Percentiles rank a stretch among this genome's conserved stretches.
Conservation (phyloP, 2,888 invertebrate genomes). For the Drosophila cracens region DNA sequence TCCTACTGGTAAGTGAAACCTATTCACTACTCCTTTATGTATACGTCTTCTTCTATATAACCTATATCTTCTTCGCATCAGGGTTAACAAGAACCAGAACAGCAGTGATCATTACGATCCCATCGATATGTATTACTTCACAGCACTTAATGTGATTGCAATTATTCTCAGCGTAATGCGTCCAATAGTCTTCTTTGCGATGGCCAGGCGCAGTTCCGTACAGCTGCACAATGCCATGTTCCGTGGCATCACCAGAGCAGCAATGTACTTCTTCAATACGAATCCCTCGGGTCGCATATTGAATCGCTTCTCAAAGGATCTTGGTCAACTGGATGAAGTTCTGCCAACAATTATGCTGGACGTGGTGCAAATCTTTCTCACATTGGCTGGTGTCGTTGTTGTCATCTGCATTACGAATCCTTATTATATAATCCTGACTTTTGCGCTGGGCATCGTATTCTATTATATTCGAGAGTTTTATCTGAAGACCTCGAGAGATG, state of each 20-base stretch:
- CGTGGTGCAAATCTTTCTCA: conserved; percentile 90
- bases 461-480: conserved; percentile 91
- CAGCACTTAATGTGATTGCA: conserved; percentile 84
- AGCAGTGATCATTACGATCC: conserved; percentile 40
- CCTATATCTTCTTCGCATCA: conserved; percentile 2
- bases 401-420: conserved; percentile 92
- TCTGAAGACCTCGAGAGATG: conserved; percentile 91
- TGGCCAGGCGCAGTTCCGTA: conserved; percentile 90
- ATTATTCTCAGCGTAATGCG: conserved; percentile 82
- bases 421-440: conserved; percentile 89
- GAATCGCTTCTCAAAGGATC: conserved; percentile 95
- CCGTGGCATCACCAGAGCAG: conserved; percentile 90
- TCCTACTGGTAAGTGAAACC: conserved; percentile 87
- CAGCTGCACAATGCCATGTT: conserved; percentile 94
- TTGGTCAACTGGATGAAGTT: conserved; percentile 87
- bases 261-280: conserved; percentile 94
- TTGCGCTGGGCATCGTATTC: conserved; percentile 89
- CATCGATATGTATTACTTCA: conserved; percentile 85
- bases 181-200: conserved; percentile 85
- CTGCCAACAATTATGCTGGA: conserved; percentile 84
- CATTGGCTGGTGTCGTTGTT: conserved; percentile 91
- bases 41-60: neutral
- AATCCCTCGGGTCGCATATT: conserved; percentile 93
- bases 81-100: conserved; percentile 71
- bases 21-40: neutral